Percentiles rank a stretch among this genome's conserved stretches.
These are phyloP conservation scores for Gasterosteus nipponicus DNA, from an alignment of 2,113 vertebrate genomes.

Conservation along the genomic window DNA sequence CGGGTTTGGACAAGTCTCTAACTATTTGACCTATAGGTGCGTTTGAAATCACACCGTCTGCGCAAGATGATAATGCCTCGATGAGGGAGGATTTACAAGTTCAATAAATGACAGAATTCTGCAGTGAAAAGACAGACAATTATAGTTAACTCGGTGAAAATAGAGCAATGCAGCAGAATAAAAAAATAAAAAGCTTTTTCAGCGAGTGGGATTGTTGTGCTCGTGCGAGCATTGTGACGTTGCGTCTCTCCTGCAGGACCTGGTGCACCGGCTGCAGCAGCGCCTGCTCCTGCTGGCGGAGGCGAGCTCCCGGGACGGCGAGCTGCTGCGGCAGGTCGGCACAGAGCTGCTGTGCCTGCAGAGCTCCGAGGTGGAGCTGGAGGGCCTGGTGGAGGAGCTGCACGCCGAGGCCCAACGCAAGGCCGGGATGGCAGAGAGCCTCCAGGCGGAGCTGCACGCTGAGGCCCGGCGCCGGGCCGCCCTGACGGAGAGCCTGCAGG, in stretches of 20 bases:
- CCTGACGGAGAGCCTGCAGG: conserved; percentile 55
- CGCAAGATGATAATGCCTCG: neutral
- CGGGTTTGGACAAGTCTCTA: conserved; percentile 38
- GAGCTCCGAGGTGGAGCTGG: conserved; percentile 73
- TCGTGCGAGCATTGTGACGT: neutral
- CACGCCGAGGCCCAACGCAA: conserved; percentile 63
- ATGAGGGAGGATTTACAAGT: neutral
- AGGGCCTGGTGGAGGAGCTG: conserved; percentile 79
- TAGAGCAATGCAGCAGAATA: neutral
- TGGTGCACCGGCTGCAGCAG: conserved; percentile 66
- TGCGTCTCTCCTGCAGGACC: conserved; percentile 46
- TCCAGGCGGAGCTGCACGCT: conserved; percentile 59
- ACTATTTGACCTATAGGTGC: conserved; percentile 19
- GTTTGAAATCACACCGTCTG: conserved; percentile 6
- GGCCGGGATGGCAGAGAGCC: conserved; percentile 48
- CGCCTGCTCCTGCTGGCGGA: conserved; percentile 49
- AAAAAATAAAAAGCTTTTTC: neutral
- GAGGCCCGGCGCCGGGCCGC: conserved; percentile 62
- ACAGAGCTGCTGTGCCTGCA: conserved; percentile 76
- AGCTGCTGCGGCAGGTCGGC: conserved; percentile 69
- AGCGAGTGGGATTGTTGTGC: neutral
- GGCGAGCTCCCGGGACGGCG: conserved; percentile 57
- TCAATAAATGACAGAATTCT: neutral
- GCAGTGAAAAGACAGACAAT: neutral
- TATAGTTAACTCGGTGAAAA: neutral